A percentile compares a stretch with the other conserved stretches of the same genome.
phyloP scores from a whole-genome alignment of 2,113 vertebrate genomes.

The Scatophagus argus region DNA sequence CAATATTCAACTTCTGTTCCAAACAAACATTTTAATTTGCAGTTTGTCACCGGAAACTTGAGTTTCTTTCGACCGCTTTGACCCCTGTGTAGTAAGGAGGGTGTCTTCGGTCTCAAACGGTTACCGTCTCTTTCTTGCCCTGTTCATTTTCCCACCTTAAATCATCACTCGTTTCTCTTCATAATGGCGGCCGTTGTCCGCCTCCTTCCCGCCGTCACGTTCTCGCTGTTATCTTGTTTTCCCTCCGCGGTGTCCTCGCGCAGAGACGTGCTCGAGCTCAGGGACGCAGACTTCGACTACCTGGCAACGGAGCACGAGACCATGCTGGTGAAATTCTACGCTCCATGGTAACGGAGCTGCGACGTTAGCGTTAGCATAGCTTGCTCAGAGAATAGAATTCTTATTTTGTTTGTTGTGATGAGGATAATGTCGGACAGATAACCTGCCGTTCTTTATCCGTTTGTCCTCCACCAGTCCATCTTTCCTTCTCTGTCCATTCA shows the following conservation, averaged over 20 bases:
- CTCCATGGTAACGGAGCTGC: slow-evolving; percentile 79
- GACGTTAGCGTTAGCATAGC: slow-evolving; percentile 8
- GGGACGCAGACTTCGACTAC: slow-evolving; percentile 82
- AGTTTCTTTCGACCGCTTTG: fast-evolving
- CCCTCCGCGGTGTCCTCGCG: slow-evolving; percentile 30
- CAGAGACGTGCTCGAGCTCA: slow-evolving; percentile 78
- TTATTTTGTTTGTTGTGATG: neutral
- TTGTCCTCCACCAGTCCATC: neutral
- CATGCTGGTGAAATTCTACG: slow-evolving; percentile 85
- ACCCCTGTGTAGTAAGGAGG: neutral
- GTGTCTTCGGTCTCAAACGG: neutral
- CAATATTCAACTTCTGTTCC: neutral
- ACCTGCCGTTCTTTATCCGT: neutral
- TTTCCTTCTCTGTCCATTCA: neutral
- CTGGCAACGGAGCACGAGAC: slow-evolving; percentile 81
- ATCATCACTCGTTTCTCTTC: neutral
- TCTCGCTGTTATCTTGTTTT: slow-evolving; percentile 30
- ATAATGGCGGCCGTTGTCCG: slow-evolving; percentile 42
- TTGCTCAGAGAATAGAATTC: neutral
- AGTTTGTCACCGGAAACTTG: neutral
- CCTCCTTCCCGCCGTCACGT: slow-evolving; percentile 16
- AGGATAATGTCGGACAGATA: neutral
- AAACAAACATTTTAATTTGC: slow-evolving; percentile 4
- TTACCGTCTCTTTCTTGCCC: neutral
- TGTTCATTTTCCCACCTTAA: no score